A percentile compares a stretch with the other conserved stretches of the same genome.
phyloP scores from a whole-genome alignment of 2,888 invertebrate species.

The Leucoma salicis region DNA sequence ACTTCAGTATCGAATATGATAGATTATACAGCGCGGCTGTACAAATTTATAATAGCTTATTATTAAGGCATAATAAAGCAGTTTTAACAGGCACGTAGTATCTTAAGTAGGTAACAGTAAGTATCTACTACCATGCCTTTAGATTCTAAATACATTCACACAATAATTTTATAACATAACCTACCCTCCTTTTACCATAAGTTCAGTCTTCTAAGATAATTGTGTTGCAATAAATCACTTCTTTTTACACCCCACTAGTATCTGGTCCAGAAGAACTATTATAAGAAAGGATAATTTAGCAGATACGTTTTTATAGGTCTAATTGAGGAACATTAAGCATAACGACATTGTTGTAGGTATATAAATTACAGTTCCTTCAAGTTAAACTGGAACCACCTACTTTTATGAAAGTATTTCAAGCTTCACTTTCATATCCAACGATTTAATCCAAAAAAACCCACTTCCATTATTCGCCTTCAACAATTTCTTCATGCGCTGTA shows the following conservation, averaged over 20 bases:
- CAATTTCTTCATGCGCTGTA: constrained; percentile 52
- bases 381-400: constrained; percentile 29
- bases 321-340: background rate
- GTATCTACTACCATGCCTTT: constrained; percentile 49
- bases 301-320: background rate
- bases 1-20: background rate
- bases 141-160: constrained; percentile 41
- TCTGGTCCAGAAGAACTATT: constrained; percentile 15
- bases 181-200: constrained; percentile 39
- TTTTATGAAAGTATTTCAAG: constrained; percentile 31
- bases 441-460: constrained; percentile 24
- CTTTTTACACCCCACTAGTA: constrained; percentile 16
- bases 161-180: constrained; percentile 40
- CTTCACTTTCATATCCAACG: constrained; percentile 40
- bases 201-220: constrained; percentile 66
- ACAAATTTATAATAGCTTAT: background rate
- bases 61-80: background rate
- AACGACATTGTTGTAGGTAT: too few species aligned
- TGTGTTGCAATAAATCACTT: constrained; percentile 48
- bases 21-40: background rate
- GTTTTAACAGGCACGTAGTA: constrained; percentile 44
- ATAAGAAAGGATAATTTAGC: background rate
- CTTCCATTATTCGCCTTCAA: constrained; percentile 36
- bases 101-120: constrained; percentile 44
- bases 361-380: too few species aligned